Conservation (phyloP, 1,140 invertebrate genomes). For the Varroa destructor region DNA sequence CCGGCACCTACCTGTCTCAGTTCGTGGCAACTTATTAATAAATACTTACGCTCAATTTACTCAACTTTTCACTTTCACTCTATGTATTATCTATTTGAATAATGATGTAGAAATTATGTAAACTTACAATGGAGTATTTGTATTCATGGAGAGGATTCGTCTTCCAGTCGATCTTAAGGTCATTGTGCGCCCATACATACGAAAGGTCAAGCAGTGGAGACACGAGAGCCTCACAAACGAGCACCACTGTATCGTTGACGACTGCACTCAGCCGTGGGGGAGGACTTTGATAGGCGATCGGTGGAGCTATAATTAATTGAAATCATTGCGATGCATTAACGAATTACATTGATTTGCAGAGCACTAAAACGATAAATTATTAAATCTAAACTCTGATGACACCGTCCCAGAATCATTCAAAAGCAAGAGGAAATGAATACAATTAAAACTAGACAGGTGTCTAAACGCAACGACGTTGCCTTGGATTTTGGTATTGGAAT, state of each 20-base stretch:
- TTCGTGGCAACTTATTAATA: no score
- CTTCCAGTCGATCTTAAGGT: conserved; percentile 55
- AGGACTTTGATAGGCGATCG: conserved; percentile 54
- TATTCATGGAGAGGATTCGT: conserved; percentile 30
- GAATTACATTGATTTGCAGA: background rate
- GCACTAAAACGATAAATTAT: background rate
- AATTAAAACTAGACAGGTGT: no score
- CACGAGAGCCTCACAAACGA: conserved; percentile 63
- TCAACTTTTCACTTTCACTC: no score
- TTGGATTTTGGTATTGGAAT: no score
- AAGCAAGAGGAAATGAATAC: no score
- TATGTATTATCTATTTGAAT: no score
- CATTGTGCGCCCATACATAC: conserved; percentile 80
- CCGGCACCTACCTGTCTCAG: conserved; percentile 41
- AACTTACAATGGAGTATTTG: conserved; percentile 40
- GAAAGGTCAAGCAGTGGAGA: conserved; percentile 71
- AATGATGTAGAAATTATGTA: conserved; percentile 34
- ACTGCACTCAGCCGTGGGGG: conserved; percentile 51
- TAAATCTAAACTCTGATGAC: background rate
- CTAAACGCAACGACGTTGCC: no score
- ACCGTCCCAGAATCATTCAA: no score
- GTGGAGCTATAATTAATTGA: conserved; percentile 44
- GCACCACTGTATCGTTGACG: conserved; percentile 54
- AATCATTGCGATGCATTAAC: background rate
- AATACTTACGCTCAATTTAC: no score